A percentile compares a stretch with the other conserved stretches of the same genome.
Evolutionary conservation across 2,888 invertebrate genomes (phyloP).

Genomic region (Serripes groenlandicus): DNA sequence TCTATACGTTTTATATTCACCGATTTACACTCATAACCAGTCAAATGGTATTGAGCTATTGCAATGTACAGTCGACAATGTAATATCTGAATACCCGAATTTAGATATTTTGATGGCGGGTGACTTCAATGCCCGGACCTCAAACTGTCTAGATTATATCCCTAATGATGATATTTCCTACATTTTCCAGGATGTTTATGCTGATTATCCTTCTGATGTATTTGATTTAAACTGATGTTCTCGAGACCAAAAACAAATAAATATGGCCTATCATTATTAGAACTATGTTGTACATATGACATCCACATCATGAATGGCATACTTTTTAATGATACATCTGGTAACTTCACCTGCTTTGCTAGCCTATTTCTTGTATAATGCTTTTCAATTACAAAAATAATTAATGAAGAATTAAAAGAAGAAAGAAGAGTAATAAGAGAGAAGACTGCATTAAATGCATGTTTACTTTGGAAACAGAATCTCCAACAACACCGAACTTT

Average conservation of each 20-base stretch:
- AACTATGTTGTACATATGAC: conserved; percentile 13
- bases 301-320: conserved; percentile 21
- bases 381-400: too few species aligned
- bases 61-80: conserved; percentile 1
- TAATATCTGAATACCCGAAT: conserved; percentile 18
- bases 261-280: conserved; percentile 7
- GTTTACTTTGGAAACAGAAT: too few species aligned
- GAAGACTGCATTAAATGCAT: too few species aligned
- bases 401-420: too few species aligned
- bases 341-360: conserved; percentile 21
- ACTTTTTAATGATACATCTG: conserved; percentile 12
- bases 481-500: too few species aligned
- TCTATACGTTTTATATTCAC: too few species aligned
- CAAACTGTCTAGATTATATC: conserved; percentile 4
- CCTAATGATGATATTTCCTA: conserved; percentile 11
- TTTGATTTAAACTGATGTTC: conserved; percentile 1
- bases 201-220: conserved; percentile 8
- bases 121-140: conserved; percentile 13
- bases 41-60: conserved; percentile 11
- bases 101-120: conserved; percentile 10
- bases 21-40: not conserved
- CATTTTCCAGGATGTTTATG: not conserved
- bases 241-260: conserved; percentile 11
- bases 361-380: too few species aligned
- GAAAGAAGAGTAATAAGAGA: too few species aligned